Evolutionary conservation across 2,888 invertebrate genomes (phyloP).

Genomic region (Chymomyza fuscimana): DNA sequence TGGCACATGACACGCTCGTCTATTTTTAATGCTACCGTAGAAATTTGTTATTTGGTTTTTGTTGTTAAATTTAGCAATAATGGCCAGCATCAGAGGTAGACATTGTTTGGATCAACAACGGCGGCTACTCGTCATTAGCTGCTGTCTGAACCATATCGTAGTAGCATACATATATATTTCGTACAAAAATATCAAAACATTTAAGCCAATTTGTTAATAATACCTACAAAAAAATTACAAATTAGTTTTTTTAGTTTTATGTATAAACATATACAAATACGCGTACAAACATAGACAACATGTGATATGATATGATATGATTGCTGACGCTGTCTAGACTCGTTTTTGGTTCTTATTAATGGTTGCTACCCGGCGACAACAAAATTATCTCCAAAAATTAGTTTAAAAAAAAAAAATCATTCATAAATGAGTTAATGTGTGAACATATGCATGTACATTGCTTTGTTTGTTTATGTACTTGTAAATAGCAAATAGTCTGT

Average conservation of each 20-base stretch:
- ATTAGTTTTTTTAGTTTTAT: not conserved
- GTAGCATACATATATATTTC: not conserved
- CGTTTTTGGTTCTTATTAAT: not conserved
- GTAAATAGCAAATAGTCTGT: not conserved
- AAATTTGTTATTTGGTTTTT: constrained; percentile 15
- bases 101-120: not conserved
- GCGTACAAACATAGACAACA: not conserved
- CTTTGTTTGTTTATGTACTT: not conserved
- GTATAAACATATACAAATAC: not conserved
- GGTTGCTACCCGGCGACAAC: not conserved
- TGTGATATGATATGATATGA: not conserved
- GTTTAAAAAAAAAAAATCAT: not conserved
- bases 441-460: not conserved
- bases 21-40: constrained; percentile 8
- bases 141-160: not conserved
- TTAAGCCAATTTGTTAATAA: not conserved
- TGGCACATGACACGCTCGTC: constrained; percentile 47
- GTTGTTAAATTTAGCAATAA: constrained; percentile 45
- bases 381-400: not conserved
- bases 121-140: constrained; percentile 1
- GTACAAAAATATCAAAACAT: not conserved
- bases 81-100: constrained; percentile 8
- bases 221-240: not conserved
- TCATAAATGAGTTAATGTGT: not conserved
- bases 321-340: not conserved